Evolutionary conservation across 2,888 invertebrate species (phyloP).

Genomic region (Apamea monoglypha): DNA sequence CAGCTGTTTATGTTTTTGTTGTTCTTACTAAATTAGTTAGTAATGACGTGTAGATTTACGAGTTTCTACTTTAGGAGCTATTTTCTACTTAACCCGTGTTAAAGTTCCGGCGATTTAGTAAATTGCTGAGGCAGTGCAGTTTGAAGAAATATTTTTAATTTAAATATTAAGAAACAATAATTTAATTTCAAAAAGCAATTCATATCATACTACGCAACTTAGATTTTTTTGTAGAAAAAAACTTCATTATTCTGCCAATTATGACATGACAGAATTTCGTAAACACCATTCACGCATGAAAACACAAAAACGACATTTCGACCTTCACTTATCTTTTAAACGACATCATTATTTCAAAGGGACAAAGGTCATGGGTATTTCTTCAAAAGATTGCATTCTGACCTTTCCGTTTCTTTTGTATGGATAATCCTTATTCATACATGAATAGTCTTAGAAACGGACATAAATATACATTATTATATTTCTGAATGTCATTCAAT

Average conservation of each 20-base stretch:
- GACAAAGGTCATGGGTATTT: constrained; percentile 56
- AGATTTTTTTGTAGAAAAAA: neutral
- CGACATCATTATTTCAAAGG: constrained; percentile 58
- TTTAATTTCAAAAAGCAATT: constrained; percentile 11
- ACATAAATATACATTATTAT: constrained; percentile 16
- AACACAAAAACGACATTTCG: constrained; percentile 52
- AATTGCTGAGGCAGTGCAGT: constrained; percentile 16
- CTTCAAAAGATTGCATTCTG: constrained; percentile 54
- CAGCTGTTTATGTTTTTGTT: constrained; percentile 28
- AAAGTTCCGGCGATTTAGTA: constrained; percentile 25
- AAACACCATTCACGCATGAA: constrained; percentile 55
- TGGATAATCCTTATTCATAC: constrained; percentile 37
- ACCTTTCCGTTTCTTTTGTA: constrained; percentile 48
- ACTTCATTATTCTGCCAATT: constrained; percentile 43
- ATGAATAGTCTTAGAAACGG: constrained; percentile 9
- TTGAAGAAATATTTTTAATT: constrained; percentile 10
- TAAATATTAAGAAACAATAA: constrained; percentile 16
- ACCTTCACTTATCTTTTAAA: constrained; percentile 63
- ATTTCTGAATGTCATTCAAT: constrained; percentile 28
- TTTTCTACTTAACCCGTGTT: constrained; percentile 32
- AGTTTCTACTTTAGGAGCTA: constrained; percentile 30
- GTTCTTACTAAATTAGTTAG: constrained; percentile 25
- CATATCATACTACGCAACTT: constrained; percentile 3
- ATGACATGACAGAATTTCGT: constrained; percentile 42
- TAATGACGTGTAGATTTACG: constrained; percentile 12